phyloP scores from a whole-genome alignment of 2,113 vertebrate species.

The Saguinus midas region DNA sequence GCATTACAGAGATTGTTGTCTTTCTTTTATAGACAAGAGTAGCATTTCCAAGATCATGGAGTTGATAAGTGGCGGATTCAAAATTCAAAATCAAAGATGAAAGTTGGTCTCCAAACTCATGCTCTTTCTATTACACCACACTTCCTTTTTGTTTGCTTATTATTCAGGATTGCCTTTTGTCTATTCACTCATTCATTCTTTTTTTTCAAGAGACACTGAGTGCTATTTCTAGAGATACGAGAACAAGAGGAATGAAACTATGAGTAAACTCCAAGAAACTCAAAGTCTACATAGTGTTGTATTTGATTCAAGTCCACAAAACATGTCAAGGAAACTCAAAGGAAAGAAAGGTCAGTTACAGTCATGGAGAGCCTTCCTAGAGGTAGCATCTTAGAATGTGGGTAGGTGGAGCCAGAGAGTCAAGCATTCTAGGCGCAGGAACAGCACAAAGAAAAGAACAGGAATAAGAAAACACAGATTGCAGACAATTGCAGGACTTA shows the following conservation, averaged over 20 bases:
- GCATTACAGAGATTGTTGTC: neutral
- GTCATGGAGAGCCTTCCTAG: neutral
- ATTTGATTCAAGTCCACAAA: neutral
- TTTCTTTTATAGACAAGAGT: neutral
- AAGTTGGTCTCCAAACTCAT: neutral
- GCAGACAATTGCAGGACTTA: neutral
- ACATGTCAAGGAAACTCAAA: neutral
- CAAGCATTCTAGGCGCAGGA: neutral
- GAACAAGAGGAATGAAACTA: neutral
- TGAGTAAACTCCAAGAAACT: neutral
- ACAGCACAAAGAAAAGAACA: neutral
- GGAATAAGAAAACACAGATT: neutral
- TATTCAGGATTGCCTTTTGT: neutral
- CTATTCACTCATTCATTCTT: neutral
- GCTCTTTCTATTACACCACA: neutral
- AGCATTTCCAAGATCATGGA: neutral
- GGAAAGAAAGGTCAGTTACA: neutral
- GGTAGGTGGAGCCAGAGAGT: neutral
- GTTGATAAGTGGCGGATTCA: neutral
- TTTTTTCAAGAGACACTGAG: neutral
- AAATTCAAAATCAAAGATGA: neutral
- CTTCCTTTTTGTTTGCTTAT: neutral
- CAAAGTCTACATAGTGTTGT: neutral
- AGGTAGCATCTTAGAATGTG: neutral
- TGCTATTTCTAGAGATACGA: neutral